Evolutionary conservation across 2,113 vertebrate species (phyloP).

Genomic region (Vulpes vulpes): DNA sequence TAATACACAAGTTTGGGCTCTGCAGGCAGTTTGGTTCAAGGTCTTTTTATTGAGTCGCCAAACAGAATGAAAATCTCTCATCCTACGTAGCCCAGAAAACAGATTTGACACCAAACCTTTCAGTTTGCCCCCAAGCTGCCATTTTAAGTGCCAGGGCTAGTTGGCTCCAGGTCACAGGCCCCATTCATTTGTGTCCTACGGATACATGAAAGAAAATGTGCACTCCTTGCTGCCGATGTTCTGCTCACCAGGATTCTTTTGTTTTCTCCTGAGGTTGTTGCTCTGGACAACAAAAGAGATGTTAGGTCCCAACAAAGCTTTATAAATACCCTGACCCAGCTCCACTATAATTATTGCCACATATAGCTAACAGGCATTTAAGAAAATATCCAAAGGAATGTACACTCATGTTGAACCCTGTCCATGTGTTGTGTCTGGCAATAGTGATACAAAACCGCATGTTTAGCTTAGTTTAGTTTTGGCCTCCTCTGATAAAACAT

Average conservation of each 20-base stretch:
- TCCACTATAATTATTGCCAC: neutral
- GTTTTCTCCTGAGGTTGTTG: neutral
- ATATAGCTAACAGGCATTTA: neutral
- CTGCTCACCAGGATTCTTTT: neutral
- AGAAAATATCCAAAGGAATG: neutral
- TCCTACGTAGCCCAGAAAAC: neutral
- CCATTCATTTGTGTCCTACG: neutral
- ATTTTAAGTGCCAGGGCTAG: neutral
- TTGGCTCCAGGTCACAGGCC: slow-evolving; percentile 6
- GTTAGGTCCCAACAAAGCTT: neutral
- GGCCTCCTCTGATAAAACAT: neutral
- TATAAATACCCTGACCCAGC: neutral
- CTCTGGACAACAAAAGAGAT: neutral
- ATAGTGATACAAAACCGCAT: neutral
- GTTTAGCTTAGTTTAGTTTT: neutral
- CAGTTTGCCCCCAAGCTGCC: neutral
- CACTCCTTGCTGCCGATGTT: neutral
- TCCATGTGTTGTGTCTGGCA: neutral
- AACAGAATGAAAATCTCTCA: slow-evolving; percentile 21
- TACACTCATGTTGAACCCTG: neutral
- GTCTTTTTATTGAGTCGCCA: slow-evolving; percentile 13
- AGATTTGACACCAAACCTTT: neutral
- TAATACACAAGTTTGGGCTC: neutral
- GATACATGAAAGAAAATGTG: neutral
- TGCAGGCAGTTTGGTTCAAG: neutral